phyloP scores from a whole-genome alignment of 2,888 invertebrate genomes.

The Yponomeuta plumbellus region DNA sequence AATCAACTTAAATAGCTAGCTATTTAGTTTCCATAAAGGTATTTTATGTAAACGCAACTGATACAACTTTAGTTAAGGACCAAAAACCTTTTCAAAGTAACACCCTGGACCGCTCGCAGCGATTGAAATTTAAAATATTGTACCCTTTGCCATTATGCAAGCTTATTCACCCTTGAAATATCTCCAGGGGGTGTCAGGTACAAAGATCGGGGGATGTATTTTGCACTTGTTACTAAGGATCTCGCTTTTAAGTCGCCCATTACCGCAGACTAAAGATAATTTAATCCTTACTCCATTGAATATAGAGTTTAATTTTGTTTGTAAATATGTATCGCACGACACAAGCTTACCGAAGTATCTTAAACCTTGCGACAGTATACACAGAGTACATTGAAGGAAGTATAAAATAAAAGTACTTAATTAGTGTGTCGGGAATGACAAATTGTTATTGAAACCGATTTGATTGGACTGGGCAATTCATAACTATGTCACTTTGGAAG shows the following conservation, averaged over 20 bases:
- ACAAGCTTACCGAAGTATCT: not conserved
- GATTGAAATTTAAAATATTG: slow-evolving; percentile 78
- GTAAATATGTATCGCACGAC: not conserved
- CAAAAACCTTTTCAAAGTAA: not conserved
- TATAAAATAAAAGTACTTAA: slow-evolving; percentile 64
- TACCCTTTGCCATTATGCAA: slow-evolving; percentile 77
- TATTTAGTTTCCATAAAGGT: too few relatives aligned
- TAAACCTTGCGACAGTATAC: not conserved
- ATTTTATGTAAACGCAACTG: too few relatives aligned
- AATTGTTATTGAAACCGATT: slow-evolving; percentile 74
- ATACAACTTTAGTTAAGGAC: too few relatives aligned
- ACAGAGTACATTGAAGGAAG: not conserved
- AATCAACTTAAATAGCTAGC: too few relatives aligned
- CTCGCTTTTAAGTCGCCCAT: slow-evolving; percentile 64
- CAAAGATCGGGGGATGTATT: slow-evolving; percentile 75
- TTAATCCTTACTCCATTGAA: slow-evolving; percentile 30
- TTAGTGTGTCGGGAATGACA: slow-evolving; percentile 75
- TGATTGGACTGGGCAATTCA: slow-evolving; percentile 71
- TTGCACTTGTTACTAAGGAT: slow-evolving; percentile 76
- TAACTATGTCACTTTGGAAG: slow-evolving; percentile 74
- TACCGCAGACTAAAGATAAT: slow-evolving; percentile 37
- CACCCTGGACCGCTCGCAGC: slow-evolving; percentile 70
- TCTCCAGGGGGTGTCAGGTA: slow-evolving; percentile 75
- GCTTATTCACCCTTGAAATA: slow-evolving; percentile 78
- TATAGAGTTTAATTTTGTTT: slow-evolving; percentile 41